phyloP scores from a whole-genome alignment of 2,888 invertebrate genomes.

The Dione juno region DNA sequence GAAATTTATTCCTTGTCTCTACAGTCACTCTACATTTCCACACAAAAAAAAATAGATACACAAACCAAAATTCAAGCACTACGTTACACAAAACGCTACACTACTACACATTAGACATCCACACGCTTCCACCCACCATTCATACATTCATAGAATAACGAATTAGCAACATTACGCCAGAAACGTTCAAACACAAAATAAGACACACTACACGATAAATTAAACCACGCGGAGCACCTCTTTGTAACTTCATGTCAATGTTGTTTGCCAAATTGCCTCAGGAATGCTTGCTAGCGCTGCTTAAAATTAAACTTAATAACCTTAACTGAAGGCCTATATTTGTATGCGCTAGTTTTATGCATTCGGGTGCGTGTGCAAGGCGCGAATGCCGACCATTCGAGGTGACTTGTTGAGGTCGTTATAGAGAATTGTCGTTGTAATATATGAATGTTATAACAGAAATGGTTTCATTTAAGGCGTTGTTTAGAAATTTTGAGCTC shows the following conservation, averaged over 20 bases:
- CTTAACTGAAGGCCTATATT: conserved; percentile 15
- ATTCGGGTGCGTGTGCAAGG: conserved; percentile 45
- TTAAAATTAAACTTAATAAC: conserved; percentile 23
- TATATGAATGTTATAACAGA: conserved; percentile 29
- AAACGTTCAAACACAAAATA: conserved; percentile 39
- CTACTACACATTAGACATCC: not conserved
- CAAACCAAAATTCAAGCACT: not conserved
- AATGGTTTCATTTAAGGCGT: conserved; percentile 29
- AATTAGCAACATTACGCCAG: conserved; percentile 33
- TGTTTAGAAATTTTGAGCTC: conserved; percentile 6
- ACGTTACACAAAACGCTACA: not conserved
- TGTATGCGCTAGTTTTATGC: conserved; percentile 30
- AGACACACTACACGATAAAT: conserved; percentile 44
- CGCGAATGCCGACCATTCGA: conserved; percentile 46
- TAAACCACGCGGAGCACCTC: conserved; percentile 50
- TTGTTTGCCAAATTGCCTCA: conserved; percentile 63
- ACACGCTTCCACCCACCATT: not conserved
- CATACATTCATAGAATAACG: conserved; percentile 26
- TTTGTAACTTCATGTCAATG: conserved; percentile 54
- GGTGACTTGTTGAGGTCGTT: conserved; percentile 48
- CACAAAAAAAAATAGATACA: not conserved
- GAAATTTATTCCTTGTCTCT: too few relatives aligned
- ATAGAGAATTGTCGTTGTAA: conserved; percentile 43
- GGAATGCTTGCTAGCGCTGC: conserved; percentile 39
- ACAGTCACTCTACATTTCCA: too few relatives aligned